Evolutionary conservation across 2,888 invertebrate genomes (phyloP), one percentile per base, ranked within the genome.

Genomic region (Tanypteryx hageni): DNA sequence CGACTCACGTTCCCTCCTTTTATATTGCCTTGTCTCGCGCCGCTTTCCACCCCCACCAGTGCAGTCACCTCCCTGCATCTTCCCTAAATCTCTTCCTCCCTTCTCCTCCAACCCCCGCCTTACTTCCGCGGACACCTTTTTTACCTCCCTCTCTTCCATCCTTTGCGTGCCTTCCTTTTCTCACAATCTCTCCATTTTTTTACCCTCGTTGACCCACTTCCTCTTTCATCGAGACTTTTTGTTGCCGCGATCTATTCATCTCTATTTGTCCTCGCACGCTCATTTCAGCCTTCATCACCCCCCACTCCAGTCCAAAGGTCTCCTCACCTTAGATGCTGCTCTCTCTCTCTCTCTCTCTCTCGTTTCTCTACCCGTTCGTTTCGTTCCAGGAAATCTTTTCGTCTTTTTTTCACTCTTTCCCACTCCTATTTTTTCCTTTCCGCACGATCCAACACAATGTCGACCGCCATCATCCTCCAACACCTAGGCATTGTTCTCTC

Each of bases 1-100:
- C 1, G 44, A 44, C 44, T 44, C 44, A 44, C 44, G 44, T 44
- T 5, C 44, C 3, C 44, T 5, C 44, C 76, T 9, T 76, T 27
- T 27, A 11, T 22, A 27, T 76, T 76, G 11, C 76, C 27, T 27
- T 27, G 13, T 10, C 13, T 27, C 11, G 76, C 76, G 13, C 13
- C 76, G 9, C 76, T 76, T 76, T 76, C 76, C 10, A 11, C 76
- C 76, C 10, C 16, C 27, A 22, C 76, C n/a, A 18, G 8, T 22
- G 22, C 86, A 64, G 31, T 86, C 86, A 86, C 86, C 86, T 86
- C 31, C 10, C 31, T 61, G 61, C 22, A 76, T 76, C 76, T 76
- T 22, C 22, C 27, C 27, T 76, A 76, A 10, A 76, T 27, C 76
- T 76, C 76, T 27, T n/a, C 76, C 76, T 64, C n/a, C 16, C n/a